These are phyloP conservation scores for Calonectris borealis DNA, from an alignment of 2,113 vertebrate species.

Conservation along the genomic window DNA sequence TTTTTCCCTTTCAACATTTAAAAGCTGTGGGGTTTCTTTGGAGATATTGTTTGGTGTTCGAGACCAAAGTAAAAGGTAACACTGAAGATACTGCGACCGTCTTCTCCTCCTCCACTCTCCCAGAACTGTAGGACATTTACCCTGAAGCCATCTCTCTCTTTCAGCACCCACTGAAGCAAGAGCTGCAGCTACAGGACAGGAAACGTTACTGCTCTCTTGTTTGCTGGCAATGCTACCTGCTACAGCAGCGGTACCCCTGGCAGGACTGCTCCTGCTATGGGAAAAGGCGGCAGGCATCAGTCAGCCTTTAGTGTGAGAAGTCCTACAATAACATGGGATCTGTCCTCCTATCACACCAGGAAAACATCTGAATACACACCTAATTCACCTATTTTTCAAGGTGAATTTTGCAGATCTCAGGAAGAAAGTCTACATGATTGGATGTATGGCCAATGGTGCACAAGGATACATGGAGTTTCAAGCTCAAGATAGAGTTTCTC, in stretches of 20 bases:
- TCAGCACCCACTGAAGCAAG: not conserved
- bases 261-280: not conserved
- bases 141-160: not conserved
- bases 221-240: not conserved
- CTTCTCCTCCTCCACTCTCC: not conserved
- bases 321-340: not conserved
- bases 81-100: fast-evolving
- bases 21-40: not conserved
- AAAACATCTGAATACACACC: not conserved
- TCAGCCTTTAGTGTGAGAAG: not conserved
- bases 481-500: not conserved
- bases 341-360: not conserved
- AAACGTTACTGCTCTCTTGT: not conserved
- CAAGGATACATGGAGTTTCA: not conserved
- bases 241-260: fast-evolving
- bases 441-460: not conserved
- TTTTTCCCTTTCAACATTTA: not conserved
- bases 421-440: not conserved
- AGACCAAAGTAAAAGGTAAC: not conserved
- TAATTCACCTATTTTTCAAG: not conserved
- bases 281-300: not conserved
- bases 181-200: not conserved
- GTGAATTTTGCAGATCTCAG: not conserved
- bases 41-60: not conserved
- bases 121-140: not conserved